Evolutionary conservation across 2,113 vertebrate genomes (phyloP).

Genomic region (Pan troglodytes): NHGRI_mPanTro3-v2.1_pri NC_072403.2:82008001-82008500

Average conservation of each 20-base stretch:
- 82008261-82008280: not conserved
- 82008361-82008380: not conserved
- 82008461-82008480: not conserved
- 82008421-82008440: not conserved
- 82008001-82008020: not conserved
- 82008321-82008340: not conserved
- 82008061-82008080: not conserved
- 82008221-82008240: not conserved
- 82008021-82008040: not conserved
- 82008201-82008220: not conserved
- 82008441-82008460: not conserved
- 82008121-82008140: not conserved
- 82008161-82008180: not conserved
- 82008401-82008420: not conserved
- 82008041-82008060: not conserved
- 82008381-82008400: not conserved
- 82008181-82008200: not conserved
- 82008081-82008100: not conserved
- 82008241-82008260: not conserved
- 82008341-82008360: not conserved
- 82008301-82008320: not conserved
- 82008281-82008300: not conserved
- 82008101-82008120: not conserved
- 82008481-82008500: not conserved
- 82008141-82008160: conserved; percentile 22